Conservation (phyloP, 2,888 invertebrate species). For the Nysson spinosus region DNA sequence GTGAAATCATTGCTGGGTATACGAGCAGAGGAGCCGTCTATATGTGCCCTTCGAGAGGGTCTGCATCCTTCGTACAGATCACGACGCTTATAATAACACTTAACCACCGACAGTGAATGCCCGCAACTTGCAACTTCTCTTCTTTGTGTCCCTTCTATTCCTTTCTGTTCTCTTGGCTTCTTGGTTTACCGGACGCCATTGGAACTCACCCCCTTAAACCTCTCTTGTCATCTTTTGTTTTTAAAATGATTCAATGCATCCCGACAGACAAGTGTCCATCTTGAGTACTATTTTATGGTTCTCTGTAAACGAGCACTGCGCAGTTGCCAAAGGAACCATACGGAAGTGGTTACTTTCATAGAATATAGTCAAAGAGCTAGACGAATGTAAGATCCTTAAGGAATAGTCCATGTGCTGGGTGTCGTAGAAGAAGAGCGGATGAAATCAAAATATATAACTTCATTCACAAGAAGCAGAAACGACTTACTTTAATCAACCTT, state of each 20-base stretch:
- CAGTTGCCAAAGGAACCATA: too few species aligned
- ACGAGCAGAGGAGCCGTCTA: slow-evolving; percentile 58
- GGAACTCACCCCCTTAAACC: neutral
- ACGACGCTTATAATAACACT: slow-evolving; percentile 64
- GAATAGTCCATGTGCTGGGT: too few species aligned
- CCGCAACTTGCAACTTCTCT: slow-evolving; percentile 59
- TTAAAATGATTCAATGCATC: too few species aligned
- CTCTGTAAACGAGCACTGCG: too few species aligned
- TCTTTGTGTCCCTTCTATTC: slow-evolving; percentile 50
- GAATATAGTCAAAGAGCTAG: too few species aligned
- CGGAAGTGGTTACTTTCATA: too few species aligned
- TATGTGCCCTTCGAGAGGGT: slow-evolving; percentile 38
- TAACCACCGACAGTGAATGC: slow-evolving; percentile 57
- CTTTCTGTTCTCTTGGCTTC: slow-evolving; percentile 21
- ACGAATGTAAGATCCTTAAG: too few species aligned
- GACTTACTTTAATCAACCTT: slow-evolving; percentile 23
- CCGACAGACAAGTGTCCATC: too few species aligned
- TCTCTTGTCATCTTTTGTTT: neutral
- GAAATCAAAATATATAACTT: slow-evolving; percentile 23
- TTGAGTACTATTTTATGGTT: too few species aligned
- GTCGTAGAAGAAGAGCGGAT: slow-evolving; percentile 41
- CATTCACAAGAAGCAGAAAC: slow-evolving; percentile 4
- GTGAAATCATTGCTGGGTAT: slow-evolving; percentile 63
- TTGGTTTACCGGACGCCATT: neutral
- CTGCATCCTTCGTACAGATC: slow-evolving; percentile 56